Base-by-base conservation (phyloP, 2,113 vertebrate genomes). In the Mixornis gularis region DNA sequence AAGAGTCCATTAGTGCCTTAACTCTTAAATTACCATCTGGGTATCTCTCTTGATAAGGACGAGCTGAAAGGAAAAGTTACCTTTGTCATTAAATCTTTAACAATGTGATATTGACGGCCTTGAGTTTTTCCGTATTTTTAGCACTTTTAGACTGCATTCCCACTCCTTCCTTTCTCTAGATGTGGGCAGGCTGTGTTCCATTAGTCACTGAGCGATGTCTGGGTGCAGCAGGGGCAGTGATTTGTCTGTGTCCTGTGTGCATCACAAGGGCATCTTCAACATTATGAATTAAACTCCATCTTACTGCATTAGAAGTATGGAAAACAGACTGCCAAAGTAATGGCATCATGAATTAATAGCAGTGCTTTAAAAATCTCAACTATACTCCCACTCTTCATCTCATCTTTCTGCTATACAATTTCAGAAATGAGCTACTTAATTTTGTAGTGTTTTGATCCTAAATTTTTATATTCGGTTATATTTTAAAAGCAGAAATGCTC, bases 1-100 rank as follows among this genome's bases (percentile, higher is more conserved):
- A 97, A 95, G 96, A 97, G 89, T 87, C 96, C 95, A 95, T 96
- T 97, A 97, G 90, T 91, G 87, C 80, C 86, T 97, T 97, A 97
- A 96, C 94, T 97, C 85, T 94, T 93, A 36, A 77, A 86, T 83
- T 87, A 80, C 83, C 59, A 58, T 53, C 63, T 87, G 41, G 22
- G 79, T 90, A 79, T 65, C 59, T 90, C 89, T 95, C 70, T 70
- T 89, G 60, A 84, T 96, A 92, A 96, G 89, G 79, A 22, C 26
- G 80, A 83, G 41, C 66, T 93, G 65, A 84, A 90, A 81, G 77
- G 92, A 92, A 91, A 86, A 90, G 71, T 92, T 95, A 91, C 89
- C 65, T 95, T 43, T 90, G 65, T 94, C 92, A 90, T 96, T 97
- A 93, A 91, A 87, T 92, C 90, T 93, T 95, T 95, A 94, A 74